Evolutionary conservation across 2,113 vertebrate genomes (phyloP), one percentile per base, ranked within the genome.

Genomic region (Atractosteus spatula): DNA sequence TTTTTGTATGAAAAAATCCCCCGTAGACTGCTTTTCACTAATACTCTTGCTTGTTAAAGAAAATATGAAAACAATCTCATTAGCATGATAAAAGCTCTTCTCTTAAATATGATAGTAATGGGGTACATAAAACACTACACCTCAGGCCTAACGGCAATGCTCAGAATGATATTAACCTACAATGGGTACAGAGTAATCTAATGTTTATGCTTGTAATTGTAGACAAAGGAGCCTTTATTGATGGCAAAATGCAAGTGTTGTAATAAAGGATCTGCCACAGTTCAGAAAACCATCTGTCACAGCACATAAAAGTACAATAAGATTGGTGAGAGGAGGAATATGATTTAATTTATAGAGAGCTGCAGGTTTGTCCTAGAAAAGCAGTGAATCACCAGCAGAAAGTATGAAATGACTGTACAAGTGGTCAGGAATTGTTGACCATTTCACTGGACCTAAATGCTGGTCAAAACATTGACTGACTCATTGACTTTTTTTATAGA

Each of bases 191-290:
- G 70, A 16, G 44, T 72, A 72, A 72, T 64, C 51, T 72, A 72
- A 72, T 72, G 45, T 51, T 45, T 45, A 41, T 41, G 62, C 56
- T 56, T 65, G 70, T 66, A 66, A 72, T 47, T 66, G 70, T 44
- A 64, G 70, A 72, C 70, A 13, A 8, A 8, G n/a, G 13, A 55
- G 3, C 29, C 41, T 61, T 70, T 61, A 44, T 44, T 61, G 41
- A 61, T 43, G 69, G 55, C 69, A 29, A 44, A 42, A n/a, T 1
- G 42, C 41, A 12, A 43, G 71, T 54, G n/a, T 42, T 41, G 44
- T 12, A 42, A 66, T 42, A 71, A 47, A 55, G 13, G 62, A 62
- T 71, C 45, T 63, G 41, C 4, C 41, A 44, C 41, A 66, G 63
- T 44, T 66, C n/a, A 66, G 63, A 44, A 66, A 42, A 3, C 61